Conservation (phyloP, 2,888 invertebrate species). For the Eutolmus rufibarbis region DNA sequence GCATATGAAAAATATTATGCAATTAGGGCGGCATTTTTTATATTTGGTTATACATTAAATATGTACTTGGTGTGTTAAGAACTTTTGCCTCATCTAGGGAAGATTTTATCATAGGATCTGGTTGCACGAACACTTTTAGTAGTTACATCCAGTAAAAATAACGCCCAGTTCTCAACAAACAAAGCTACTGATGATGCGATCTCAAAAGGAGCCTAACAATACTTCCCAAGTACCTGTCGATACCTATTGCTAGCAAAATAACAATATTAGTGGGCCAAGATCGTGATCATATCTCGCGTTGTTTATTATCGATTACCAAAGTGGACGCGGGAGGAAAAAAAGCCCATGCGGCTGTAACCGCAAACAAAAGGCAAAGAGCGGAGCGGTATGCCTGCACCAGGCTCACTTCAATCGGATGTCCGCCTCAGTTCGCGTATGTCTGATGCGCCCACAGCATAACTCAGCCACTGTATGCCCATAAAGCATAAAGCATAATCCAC, state of each 20-base stretch:
- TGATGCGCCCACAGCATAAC: background rate
- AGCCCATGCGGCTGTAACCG: background rate
- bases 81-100: background rate
- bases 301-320: conserved; percentile 45
- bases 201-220: conserved; percentile 21
- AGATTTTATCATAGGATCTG: background rate
- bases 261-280: conserved; percentile 48
- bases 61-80: background rate
- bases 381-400: background rate
- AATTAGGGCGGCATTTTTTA: no score
- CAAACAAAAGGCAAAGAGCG: background rate
- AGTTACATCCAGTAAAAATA: background rate
- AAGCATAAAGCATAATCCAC: conserved; percentile 24
- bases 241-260: conserved; percentile 28
- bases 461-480: conserved; percentile 4
- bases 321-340: background rate
- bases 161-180: background rate
- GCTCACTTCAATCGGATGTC: conserved; percentile 44
- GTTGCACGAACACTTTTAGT: background rate
- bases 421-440: conserved; percentile 33
- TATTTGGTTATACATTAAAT: no score
- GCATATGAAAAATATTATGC: no score
- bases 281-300: conserved; percentile 46
- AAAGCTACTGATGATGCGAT: background rate
- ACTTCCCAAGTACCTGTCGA: conserved; percentile 21